Evolutionary conservation across 2,888 invertebrate species (phyloP), one percentile per base, ranked within the genome.

Genomic region (Hydroisotoma schaefferi): DNA sequence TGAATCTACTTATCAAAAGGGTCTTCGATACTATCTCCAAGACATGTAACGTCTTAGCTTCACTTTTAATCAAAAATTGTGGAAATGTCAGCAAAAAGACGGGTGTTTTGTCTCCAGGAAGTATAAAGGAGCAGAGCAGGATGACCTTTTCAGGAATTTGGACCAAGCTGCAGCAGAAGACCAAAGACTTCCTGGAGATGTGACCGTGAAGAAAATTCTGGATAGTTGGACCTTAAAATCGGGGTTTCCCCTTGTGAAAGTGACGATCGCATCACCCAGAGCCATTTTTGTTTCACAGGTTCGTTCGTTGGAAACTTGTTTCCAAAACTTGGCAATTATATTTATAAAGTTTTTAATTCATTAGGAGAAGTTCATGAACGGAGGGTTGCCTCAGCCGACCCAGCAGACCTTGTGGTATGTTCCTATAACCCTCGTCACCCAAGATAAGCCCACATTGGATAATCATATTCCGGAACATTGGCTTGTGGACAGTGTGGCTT

Each of bases 91-190:
- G 33, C 8, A 33, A 15, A 10, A 15, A 33, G 15, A 15, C 8
- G 43, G 18, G 6, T 43, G 20, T 43, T 43, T 8, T 10, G 10
- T 23, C 8, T 8, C 5, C 29, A 49, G 49, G 49, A 6, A 49
- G 20, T 26, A n/a, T 6, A 27, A 29, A 23, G 29, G n/a, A 8
- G 89, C 90, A 0, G 87, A 84, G 60, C 91, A 93, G 74, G 86
- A 90, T 74, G 87, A 93, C 76, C 80, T 94, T 0, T 93, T 90
- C 90, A 76, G 78, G 15, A 83, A 86, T 27, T 78, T 93, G 51
- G 90, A 91, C 0, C 80, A 82, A 26, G 85, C 86, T 69, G 92
- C 76, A 1, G 75, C 84, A 61, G 77, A 78, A 53, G 82, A 82
- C 40, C 81, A 82, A 0, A 80, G 83, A 2, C 61, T 78, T 20